Conservation (phyloP, 2,113 vertebrate species). For the Alethe diademata region DNA sequence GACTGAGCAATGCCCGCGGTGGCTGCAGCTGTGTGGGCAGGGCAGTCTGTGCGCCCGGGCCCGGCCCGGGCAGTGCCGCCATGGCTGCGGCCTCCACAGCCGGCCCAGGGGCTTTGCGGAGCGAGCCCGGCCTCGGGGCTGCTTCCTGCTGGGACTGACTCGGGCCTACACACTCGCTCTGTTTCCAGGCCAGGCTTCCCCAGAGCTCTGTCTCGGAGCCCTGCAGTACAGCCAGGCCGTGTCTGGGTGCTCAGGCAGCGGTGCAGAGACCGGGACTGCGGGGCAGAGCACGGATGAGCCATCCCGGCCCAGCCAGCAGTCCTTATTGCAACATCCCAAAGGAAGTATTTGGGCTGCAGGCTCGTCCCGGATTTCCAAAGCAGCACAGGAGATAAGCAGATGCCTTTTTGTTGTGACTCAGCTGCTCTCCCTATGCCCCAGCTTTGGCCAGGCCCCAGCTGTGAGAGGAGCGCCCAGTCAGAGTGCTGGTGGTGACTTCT, state of each 20-base stretch:
- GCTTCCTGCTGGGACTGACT: accelerated
- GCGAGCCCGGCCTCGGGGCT: accelerated
- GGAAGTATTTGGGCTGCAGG: background rate
- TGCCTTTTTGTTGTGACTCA: background rate
- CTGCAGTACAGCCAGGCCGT: background rate
- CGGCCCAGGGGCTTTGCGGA: background rate
- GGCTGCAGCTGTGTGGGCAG: background rate
- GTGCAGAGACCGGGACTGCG: accelerated
- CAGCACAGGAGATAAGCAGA: background rate
- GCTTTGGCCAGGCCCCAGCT: background rate
- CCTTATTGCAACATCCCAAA: background rate
- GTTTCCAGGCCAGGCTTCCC: background rate
- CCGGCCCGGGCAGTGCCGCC: accelerated
- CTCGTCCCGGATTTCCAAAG: background rate
- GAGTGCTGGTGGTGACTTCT: background rate
- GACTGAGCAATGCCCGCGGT: background rate
- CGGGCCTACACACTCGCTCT: accelerated
- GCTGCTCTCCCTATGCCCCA: background rate
- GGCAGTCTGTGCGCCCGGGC: accelerated
- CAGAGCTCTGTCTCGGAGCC: accelerated
- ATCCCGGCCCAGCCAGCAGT: background rate
- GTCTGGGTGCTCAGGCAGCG: background rate
- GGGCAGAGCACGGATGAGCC: background rate
- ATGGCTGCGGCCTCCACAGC: accelerated
- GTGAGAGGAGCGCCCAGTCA: background rate